Evolutionary conservation across 2,113 vertebrate species (phyloP).

Genomic region (Phylloscopus whistleri): DNA sequence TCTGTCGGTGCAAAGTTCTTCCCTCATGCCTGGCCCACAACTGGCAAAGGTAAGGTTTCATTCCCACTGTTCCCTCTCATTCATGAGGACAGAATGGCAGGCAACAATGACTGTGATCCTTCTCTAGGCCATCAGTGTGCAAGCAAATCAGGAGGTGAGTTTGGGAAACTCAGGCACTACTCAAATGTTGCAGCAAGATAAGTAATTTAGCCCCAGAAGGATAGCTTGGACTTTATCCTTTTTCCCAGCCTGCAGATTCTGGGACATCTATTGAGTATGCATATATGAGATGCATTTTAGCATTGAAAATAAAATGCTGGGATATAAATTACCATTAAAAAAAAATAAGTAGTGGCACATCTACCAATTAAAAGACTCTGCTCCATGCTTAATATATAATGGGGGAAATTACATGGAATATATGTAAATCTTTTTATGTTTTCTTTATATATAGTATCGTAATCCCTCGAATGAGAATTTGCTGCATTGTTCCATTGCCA

Average conservation of each 20-base stretch:
- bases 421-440: slow-evolving; percentile 24
- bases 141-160: background rate
- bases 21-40: too few relatives aligned
- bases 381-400: background rate
- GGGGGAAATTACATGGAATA: background rate
- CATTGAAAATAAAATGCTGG: background rate
- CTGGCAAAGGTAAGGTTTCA: background rate
- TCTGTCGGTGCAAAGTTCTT: background rate
- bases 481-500: slow-evolving; percentile 29
- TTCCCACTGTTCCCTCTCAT: background rate
- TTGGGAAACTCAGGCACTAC: background rate
- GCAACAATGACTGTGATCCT: background rate
- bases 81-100: background rate
- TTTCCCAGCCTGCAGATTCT: background rate
- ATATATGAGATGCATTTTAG: background rate
- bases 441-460: background rate
- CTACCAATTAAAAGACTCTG: background rate
- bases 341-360: background rate
- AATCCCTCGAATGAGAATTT: slow-evolving; percentile 22
- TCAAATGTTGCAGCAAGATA: background rate
- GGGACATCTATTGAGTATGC: background rate
- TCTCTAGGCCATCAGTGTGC: background rate
- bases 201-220: background rate
- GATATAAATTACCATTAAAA: background rate
- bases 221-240: background rate